Conservation (phyloP, 1,140 invertebrate species). For the Pseudomyrmex sp. region DNA sequence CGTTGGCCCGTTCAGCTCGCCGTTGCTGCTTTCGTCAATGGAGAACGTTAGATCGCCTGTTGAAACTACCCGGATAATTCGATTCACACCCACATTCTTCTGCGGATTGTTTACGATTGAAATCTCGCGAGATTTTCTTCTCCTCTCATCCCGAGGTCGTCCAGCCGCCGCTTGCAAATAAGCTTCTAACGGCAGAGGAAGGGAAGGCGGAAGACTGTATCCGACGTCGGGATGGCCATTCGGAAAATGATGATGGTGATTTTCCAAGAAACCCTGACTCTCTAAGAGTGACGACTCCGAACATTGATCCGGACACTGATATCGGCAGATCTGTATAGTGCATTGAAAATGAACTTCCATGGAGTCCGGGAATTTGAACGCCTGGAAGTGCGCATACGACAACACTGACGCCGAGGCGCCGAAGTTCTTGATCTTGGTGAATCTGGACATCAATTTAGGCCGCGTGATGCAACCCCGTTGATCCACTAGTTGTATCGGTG, state of each 20-base stretch:
- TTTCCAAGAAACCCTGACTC: slow-evolving; percentile 84
- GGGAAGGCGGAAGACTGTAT: slow-evolving; percentile 89
- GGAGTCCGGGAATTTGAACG: slow-evolving; percentile 98
- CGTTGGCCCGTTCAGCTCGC: slow-evolving; percentile 85
- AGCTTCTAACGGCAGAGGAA: slow-evolving; percentile 87
- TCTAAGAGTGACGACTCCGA: slow-evolving; percentile 86
- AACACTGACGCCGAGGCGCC: slow-evolving; percentile 96
- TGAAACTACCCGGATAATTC: slow-evolving; percentile 93
- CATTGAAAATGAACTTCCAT: slow-evolving; percentile 99
- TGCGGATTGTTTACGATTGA: slow-evolving; percentile 86
- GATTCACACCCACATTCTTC: slow-evolving; percentile 93
- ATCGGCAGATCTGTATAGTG: slow-evolving; percentile 97
- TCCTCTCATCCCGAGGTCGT: slow-evolving; percentile 90
- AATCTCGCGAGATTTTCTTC: slow-evolving; percentile 87
- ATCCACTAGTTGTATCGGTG: slow-evolving; percentile 97
- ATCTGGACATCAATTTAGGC: slow-evolving; percentile 96
- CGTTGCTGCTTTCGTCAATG: slow-evolving; percentile 87
- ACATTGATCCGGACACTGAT: slow-evolving; percentile 96
- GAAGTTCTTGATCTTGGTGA: slow-evolving; percentile 98
- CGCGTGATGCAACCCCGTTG: slow-evolving; percentile 96
- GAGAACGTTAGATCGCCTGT: slow-evolving; percentile 94
- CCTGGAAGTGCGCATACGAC: slow-evolving; percentile 97
- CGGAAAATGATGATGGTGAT: slow-evolving; percentile 75
- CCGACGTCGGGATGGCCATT: slow-evolving; percentile 86
- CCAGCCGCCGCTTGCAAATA: slow-evolving; percentile 88